Evolutionary conservation across 2,888 invertebrate genomes (phyloP).

Genomic region (Philaethria dido): DNA sequence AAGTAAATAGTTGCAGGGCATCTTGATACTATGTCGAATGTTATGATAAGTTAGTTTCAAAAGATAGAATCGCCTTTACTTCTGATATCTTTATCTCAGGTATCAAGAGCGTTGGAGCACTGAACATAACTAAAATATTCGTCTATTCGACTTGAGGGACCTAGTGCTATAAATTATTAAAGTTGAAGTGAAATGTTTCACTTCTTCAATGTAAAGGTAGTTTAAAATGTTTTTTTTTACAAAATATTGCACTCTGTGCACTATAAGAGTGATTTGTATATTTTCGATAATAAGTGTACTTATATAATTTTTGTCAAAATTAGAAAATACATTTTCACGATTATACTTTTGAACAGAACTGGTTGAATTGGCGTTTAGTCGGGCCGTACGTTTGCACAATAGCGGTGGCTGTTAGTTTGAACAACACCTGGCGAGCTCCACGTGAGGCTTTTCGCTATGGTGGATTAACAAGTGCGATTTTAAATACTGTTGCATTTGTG

Average conservation of each 20-base stretch:
- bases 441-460: slow-evolving; percentile 75
- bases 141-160: slow-evolving; percentile 23
- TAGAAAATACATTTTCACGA: not conserved
- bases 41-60: slow-evolving; percentile 55
- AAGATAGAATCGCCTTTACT: slow-evolving; percentile 57
- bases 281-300: not conserved
- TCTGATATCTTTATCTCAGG: slow-evolving; percentile 65
- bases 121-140: slow-evolving; percentile 27
- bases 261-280: not conserved
- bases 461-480: slow-evolving; percentile 81
- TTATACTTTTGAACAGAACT: slow-evolving; percentile 49
- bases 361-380: slow-evolving; percentile 58
- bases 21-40: slow-evolving; percentile 52
- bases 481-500: slow-evolving; percentile 74
- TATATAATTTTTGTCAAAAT: too few relatives aligned
- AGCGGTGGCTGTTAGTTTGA: slow-evolving; percentile 82
- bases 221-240: slow-evolving; percentile 1
- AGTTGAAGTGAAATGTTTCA: slow-evolving; percentile 45
- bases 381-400: slow-evolving; percentile 76
- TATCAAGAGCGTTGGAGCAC: slow-evolving; percentile 61
- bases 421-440: slow-evolving; percentile 84
- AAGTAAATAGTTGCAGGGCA: slow-evolving; percentile 44
- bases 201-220: slow-evolving; percentile 50
- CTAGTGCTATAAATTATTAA: slow-evolving; percentile 29
- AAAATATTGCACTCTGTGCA: too few relatives aligned